Evolutionary conservation across 2,797 vertebrate genomes (phyloP).

Genomic region (Poecilia picta): DNA sequence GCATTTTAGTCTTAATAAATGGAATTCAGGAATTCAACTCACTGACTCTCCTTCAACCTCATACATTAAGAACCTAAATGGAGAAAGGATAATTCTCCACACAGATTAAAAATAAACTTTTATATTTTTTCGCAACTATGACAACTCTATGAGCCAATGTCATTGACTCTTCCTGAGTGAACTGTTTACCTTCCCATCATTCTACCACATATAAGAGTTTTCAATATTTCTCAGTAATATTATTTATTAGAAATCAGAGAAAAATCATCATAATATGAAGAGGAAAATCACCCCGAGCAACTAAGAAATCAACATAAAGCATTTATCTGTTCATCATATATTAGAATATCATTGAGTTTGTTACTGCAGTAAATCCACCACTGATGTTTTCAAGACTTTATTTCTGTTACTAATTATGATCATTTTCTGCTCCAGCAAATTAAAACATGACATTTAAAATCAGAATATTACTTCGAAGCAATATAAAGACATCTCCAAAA

Average conservation of each 20-base stretch:
- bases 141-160: background rate
- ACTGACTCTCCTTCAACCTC: no score
- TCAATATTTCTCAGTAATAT: background rate
- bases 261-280: background rate
- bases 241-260: background rate
- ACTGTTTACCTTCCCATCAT: background rate
- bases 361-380: background rate
- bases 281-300: background rate
- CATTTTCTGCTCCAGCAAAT: background rate
- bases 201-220: background rate
- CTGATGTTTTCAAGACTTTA: background rate
- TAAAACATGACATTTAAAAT: background rate
- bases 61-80: no score
- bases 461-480: background rate
- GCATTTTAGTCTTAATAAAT: no score
- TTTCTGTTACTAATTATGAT: background rate
- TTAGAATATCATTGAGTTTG: background rate
- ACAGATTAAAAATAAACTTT: no score
- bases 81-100: no score
- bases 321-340: background rate
- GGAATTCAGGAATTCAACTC: no score
- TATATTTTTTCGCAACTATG: no score
- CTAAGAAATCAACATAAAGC: background rate
- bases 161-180: background rate
- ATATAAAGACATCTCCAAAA: background rate